Conservation (phyloP, 2,888 invertebrate species). For the Conistra vaccinii region DNA sequence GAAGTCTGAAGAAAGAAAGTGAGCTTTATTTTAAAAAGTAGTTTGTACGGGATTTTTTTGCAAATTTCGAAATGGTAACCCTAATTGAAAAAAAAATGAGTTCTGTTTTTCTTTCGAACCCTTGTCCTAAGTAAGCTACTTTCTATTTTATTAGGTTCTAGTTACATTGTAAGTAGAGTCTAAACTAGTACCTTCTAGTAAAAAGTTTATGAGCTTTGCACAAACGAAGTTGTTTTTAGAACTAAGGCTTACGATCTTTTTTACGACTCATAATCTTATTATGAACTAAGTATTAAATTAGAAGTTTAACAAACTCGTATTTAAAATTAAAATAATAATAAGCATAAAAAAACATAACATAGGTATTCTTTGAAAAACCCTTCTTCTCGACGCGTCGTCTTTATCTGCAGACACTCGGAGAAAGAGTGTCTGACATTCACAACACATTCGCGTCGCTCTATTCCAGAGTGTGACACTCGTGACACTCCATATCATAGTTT, state of each 20-base stretch:
- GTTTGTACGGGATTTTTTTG: not conserved
- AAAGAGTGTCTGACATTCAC: not conserved
- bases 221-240: constrained; percentile 19
- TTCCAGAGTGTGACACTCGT: not conserved
- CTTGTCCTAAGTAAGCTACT: not conserved
- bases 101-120: not conserved
- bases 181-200: constrained; percentile 2
- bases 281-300: not conserved
- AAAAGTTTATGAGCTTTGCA: constrained; percentile 19
- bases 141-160: not conserved
- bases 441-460: not conserved
- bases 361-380: not conserved
- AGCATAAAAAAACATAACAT: not conserved
- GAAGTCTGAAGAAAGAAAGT: not conserved
- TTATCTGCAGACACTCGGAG: not conserved
- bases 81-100: not conserved
- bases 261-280: not conserved
- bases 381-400: not conserved
- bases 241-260: constrained; percentile 15
- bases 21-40: not conserved
- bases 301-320: not conserved
- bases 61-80: not conserved
- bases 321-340: not conserved
- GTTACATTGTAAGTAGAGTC: constrained; percentile 3
- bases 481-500: not conserved